Percentiles rank a stretch among this genome's conserved stretches.
Conservation (phyloP, 2,888 invertebrate genomes). For the Andricus curvator region DNA sequence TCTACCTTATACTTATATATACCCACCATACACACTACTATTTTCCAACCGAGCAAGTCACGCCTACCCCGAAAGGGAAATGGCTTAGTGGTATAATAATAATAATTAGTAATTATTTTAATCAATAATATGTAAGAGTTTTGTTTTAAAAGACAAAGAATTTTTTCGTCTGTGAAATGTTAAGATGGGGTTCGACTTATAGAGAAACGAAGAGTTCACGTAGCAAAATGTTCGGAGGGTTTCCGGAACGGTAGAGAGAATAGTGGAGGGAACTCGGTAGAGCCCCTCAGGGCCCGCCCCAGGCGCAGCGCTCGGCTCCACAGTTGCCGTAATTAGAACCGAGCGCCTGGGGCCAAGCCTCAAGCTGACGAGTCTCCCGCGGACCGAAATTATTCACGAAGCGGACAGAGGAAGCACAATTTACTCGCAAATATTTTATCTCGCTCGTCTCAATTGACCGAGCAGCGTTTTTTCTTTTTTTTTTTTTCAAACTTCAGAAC, state of each 20-base stretch:
- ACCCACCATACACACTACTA: no score
- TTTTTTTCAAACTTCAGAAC: conserved; percentile 30
- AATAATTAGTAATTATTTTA: rapidly evolving
- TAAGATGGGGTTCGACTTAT: conserved; percentile 48
- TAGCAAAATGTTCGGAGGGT: conserved; percentile 43
- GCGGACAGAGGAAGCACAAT: conserved; percentile 66
- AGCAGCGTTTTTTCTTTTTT: conserved; percentile 43
- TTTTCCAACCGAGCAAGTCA: no score
- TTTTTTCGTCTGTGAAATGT: not conserved
- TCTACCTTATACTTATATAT: no score
- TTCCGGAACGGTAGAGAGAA: conserved; percentile 53
- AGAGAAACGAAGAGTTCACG: conserved; percentile 56
- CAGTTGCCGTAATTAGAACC: conserved; percentile 78
- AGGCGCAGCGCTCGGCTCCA: conserved; percentile 69
- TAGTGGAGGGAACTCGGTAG: conserved; percentile 64
- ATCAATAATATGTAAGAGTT: no score
- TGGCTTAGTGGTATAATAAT: no score
- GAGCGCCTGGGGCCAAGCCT: conserved; percentile 71
- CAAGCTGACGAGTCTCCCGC: conserved; percentile 74
- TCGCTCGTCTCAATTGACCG: conserved; percentile 58
- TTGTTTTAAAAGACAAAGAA: not conserved
- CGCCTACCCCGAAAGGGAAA: no score
- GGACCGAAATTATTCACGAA: conserved; percentile 78
- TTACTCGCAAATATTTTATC: conserved; percentile 76
- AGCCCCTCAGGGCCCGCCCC: conserved; percentile 66